Conservation (phyloP, 2,888 invertebrate genomes). For the Xanthia togata region DNA sequence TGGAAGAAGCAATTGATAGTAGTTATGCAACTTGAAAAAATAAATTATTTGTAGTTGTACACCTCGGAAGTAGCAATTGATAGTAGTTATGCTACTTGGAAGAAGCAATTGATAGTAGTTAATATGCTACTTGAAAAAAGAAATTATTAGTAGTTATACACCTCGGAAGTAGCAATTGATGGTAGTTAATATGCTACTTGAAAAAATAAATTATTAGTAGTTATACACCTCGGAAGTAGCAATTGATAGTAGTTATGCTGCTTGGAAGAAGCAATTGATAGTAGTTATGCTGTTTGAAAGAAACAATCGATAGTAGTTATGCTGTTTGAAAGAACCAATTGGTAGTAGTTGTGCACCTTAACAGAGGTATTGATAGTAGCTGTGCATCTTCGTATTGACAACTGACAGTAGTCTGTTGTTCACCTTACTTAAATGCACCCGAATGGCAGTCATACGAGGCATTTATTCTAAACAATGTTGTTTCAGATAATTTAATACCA, state of each 20-base stretch:
- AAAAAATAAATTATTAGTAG: not conserved
- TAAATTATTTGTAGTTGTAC: not conserved
- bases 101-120: not conserved
- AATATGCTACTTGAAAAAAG: not conserved
- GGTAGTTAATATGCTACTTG: too few species aligned
- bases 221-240: not conserved
- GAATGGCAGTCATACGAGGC: not conserved
- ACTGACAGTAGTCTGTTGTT: not conserved
- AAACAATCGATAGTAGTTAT: not conserved
- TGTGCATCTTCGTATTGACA: not conserved
- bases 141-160: not conserved
- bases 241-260: not conserved
- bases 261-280: not conserved
- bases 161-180: not conserved
- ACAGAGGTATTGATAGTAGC: not conserved
- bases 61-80: not conserved
- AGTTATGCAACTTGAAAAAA: not conserved
- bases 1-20: not conserved
- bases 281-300: too few species aligned
- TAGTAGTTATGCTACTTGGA: not conserved
- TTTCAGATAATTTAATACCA: constrained; percentile 70
- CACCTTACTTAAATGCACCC: not conserved
- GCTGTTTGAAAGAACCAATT: not conserved
- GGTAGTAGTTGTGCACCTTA: not conserved
- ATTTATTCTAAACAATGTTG: constrained; percentile 12